Percentiles rank a stretch among this genome's conserved stretches.
Conservation (phyloP, 2,888 invertebrate species). For the Bellardia bayeri region DNA sequence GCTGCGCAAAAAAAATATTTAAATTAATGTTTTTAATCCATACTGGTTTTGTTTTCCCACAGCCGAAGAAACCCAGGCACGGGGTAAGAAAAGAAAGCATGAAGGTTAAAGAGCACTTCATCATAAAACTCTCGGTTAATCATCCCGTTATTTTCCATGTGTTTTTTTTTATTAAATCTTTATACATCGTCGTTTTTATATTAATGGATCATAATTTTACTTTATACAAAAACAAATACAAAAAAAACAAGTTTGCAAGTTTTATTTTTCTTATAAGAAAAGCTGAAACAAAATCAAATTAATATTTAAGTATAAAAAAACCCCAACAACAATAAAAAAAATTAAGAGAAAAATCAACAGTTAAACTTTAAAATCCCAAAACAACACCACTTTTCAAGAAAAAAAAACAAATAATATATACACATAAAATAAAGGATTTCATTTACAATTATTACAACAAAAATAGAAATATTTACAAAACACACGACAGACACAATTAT, state of each 20-base stretch:
- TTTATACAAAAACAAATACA: slow-evolving; percentile 51
- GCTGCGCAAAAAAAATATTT: not conserved
- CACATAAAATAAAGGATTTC: slow-evolving; percentile 65
- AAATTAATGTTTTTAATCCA: not conserved
- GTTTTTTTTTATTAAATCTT: slow-evolving; percentile 70
- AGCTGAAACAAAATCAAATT: slow-evolving; percentile 74
- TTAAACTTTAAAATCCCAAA: slow-evolving; percentile 56
- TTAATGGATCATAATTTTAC: slow-evolving; percentile 68
- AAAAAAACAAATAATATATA: slow-evolving; percentile 46
- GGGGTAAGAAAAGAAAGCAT: slow-evolving; percentile 90
- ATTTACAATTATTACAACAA: slow-evolving; percentile 68
- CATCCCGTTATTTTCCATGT: slow-evolving; percentile 69
- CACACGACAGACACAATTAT: slow-evolving; percentile 18
- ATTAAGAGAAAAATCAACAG: slow-evolving; percentile 55
- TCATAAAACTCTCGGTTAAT: slow-evolving; percentile 67
- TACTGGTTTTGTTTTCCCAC: not conserved
- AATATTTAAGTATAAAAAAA: slow-evolving; percentile 72
- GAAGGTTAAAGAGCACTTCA: slow-evolving; percentile 84
- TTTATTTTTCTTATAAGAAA: slow-evolving; percentile 73
- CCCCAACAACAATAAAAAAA: slow-evolving; percentile 40
- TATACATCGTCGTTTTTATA: slow-evolving; percentile 70
- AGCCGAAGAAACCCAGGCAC: slow-evolving; percentile 85
- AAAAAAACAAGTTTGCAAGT: slow-evolving; percentile 57
- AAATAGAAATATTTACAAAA: slow-evolving; percentile 64
- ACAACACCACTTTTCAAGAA: slow-evolving; percentile 66